A percentile compares a stretch with the other conserved stretches of the same genome.
These are phyloP conservation scores for Nicator chloris DNA, from an alignment of 2,113 vertebrate genomes.

Conservation along the genomic window DNA sequence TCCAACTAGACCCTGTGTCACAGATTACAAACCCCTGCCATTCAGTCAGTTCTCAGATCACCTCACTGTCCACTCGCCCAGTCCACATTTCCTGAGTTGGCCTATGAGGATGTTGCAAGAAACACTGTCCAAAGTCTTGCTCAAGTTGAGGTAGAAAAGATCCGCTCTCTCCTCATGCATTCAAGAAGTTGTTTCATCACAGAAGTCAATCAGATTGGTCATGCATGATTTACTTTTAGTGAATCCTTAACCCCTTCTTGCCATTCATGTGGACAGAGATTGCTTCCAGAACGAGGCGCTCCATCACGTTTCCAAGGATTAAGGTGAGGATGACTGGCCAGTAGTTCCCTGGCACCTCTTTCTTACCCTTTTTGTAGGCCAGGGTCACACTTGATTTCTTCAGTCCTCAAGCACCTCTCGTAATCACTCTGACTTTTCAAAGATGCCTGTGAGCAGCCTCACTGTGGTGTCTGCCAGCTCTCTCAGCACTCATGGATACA, in stretches of 20 bases:
- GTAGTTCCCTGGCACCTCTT: neutral
- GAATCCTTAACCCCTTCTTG: neutral
- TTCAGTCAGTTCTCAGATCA: neutral
- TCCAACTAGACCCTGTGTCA: neutral
- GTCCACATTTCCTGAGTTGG: neutral
- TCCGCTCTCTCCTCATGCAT: neutral
- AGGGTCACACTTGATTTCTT: neutral
- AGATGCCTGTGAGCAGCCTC: accelerated
- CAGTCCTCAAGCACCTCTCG: neutral
- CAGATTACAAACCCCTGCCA: neutral
- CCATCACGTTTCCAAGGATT: neutral
- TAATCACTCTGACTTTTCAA: neutral
- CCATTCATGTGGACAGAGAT: neutral
- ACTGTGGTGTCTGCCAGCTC: neutral
- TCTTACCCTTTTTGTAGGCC: neutral
- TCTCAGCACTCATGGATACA: neutral
- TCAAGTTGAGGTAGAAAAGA: neutral
- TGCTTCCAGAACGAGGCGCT: accelerated
- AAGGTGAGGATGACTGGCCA: neutral
- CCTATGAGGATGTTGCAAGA: neutral
- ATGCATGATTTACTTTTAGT: neutral
- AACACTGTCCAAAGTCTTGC: neutral
- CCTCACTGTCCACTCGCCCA: neutral
- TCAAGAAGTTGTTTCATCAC: neutral
- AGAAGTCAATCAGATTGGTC: neutral